Conservation (phyloP, 1,140 invertebrate species). For the Cylas formicarius region DNA sequence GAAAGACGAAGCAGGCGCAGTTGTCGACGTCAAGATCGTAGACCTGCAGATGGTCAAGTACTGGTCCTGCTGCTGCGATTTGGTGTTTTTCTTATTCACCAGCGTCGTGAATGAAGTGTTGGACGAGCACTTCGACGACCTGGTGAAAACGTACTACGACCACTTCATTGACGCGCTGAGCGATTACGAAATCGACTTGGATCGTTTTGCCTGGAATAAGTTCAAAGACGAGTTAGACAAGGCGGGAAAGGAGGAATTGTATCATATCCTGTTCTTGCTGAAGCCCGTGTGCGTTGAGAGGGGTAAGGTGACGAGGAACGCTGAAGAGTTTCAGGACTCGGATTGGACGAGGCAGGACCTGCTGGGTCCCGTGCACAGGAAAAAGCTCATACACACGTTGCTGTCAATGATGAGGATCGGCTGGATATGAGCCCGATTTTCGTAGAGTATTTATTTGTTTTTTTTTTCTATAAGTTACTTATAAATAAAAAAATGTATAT, state of each 20-base stretch:
- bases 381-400: constrained; percentile 36
- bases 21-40: constrained; percentile 50
- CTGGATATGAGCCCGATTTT: constrained; percentile 34
- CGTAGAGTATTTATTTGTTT: too few species aligned
- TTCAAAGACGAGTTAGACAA: constrained; percentile 35
- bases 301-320: constrained; percentile 34
- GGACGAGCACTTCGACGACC: constrained; percentile 42
- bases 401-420: constrained; percentile 33
- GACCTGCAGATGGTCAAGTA: constrained; percentile 55
- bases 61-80: constrained; percentile 47
- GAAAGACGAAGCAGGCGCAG: constrained; percentile 28
- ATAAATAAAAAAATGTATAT: too few species aligned
- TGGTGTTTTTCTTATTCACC: constrained; percentile 52
- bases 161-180: constrained; percentile 41
- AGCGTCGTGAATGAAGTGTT: constrained; percentile 44
- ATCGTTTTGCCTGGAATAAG: constrained; percentile 31
- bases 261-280: constrained; percentile 38
- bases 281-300: constrained; percentile 40
- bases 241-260: constrained; percentile 34
- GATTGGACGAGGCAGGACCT: constrained; percentile 38
- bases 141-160: constrained; percentile 48
- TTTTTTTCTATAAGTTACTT: too few species aligned
- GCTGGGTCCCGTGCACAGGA: constrained; percentile 34
- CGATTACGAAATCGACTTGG: constrained; percentile 32
- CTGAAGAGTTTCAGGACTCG: constrained; percentile 34